Percentiles rank a stretch among this genome's conserved stretches.
Conservation (phyloP, 2,888 invertebrate genomes). For the Hirtodrosophila alboralis region DNA sequence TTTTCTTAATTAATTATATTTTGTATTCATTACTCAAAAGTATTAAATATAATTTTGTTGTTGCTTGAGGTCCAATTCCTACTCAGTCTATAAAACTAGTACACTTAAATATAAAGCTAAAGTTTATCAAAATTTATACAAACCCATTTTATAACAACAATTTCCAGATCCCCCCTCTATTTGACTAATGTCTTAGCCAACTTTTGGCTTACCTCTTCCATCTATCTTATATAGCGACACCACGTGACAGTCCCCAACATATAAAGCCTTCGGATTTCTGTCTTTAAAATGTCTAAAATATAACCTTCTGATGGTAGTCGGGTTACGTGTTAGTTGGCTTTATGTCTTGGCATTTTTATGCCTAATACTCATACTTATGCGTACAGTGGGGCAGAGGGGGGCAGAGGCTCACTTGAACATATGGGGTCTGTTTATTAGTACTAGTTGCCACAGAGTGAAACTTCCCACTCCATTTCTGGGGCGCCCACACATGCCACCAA, state of each 20-base stretch:
- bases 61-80: too few relatives aligned
- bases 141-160: neutral
- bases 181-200: neutral
- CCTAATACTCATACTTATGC: conserved; percentile 44
- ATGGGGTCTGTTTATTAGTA: conserved; percentile 67
- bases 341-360: conserved; percentile 67
- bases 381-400: too few relatives aligned
- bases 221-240: conserved; percentile 3
- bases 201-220: conserved; percentile 1
- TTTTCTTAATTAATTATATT: too few relatives aligned
- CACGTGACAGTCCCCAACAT: conserved; percentile 18
- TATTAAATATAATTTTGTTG: too few relatives aligned
- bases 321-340: conserved; percentile 60
- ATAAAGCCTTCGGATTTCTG: conserved; percentile 55
- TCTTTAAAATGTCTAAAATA: conserved; percentile 43
- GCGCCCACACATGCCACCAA: conserved; percentile 39
- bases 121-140: too few relatives aligned
- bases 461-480: conserved; percentile 34
- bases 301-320: conserved; percentile 34
- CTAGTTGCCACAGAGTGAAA: conserved; percentile 34
- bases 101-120: too few relatives aligned
- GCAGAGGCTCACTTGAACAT: conserved; percentile 25
- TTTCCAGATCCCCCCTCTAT: neutral
- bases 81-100: too few relatives aligned
- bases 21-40: too few relatives aligned